Evolutionary conservation across 2,888 invertebrate species (phyloP).

Genomic region (Aporophyla nigra): DNA sequence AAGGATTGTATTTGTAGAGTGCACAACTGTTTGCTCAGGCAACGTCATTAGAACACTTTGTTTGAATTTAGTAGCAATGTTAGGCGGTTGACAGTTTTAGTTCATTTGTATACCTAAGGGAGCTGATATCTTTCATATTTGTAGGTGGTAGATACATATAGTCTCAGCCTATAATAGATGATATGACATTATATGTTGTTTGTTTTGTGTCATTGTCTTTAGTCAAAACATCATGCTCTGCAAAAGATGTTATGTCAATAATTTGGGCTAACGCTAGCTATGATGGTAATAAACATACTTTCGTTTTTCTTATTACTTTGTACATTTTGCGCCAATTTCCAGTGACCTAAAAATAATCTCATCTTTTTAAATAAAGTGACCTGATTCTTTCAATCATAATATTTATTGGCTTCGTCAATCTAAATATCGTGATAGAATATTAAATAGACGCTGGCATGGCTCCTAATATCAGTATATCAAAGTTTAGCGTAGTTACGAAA

Average conservation of each 20-base stretch:
- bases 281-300: slow-evolving; percentile 25
- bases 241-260: slow-evolving; percentile 13
- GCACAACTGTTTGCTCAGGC: slow-evolving; percentile 50
- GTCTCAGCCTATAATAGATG: not conserved
- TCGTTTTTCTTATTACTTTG: not conserved
- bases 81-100: not conserved
- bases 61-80: slow-evolving; percentile 31
- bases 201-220: not conserved
- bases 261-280: slow-evolving; percentile 2
- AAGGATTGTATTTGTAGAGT: slow-evolving; percentile 53
- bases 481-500: not conserved
- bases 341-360: slow-evolving; percentile 41
- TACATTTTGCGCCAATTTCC: slow-evolving; percentile 6
- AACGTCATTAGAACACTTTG: slow-evolving; percentile 51
- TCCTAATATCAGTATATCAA: not conserved
- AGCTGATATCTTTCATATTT: not conserved
- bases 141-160: not conserved
- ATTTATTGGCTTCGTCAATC: slow-evolving; percentile 19
- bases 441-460: not conserved
- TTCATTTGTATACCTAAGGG: not conserved
- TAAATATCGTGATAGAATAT: slow-evolving; percentile 6
- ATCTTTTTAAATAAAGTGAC: slow-evolving; percentile 28
- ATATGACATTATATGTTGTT: not conserved
- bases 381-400: slow-evolving; percentile 48
- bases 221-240: not conserved